Evolutionary conservation across 2,888 invertebrate genomes (phyloP).

Genomic region (Polietes domitor): DNA sequence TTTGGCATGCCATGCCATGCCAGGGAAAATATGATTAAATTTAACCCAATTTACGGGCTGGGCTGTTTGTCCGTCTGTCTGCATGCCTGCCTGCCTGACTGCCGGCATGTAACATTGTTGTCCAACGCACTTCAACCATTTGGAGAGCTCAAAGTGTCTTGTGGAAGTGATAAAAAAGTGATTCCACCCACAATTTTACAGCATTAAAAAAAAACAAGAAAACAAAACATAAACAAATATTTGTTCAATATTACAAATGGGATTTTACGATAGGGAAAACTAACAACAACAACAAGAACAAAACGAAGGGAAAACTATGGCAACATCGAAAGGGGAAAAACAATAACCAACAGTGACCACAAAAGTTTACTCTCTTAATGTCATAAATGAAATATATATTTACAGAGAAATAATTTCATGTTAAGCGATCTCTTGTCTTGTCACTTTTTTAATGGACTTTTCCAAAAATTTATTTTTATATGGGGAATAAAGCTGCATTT

Average conservation of each 20-base stretch:
- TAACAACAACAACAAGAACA: too few relatives aligned
- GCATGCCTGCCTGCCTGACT: conserved; percentile 28
- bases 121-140: conserved; percentile 13
- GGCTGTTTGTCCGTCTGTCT: conserved; percentile 27
- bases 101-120: conserved; percentile 1
- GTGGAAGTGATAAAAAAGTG: conserved; percentile 41
- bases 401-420: too few relatives aligned
- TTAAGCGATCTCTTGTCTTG: too few relatives aligned
- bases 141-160: conserved; percentile 13
- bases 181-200: conserved; percentile 62
- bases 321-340: too few relatives aligned
- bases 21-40: conserved; percentile 47
- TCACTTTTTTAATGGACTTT: too few relatives aligned
- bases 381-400: too few relatives aligned
- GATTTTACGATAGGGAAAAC: conserved; percentile 20
- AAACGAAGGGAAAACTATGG: too few relatives aligned
- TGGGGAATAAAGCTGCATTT: too few relatives aligned
- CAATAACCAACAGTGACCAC: too few relatives aligned
- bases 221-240: conserved; percentile 23
- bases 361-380: too few relatives aligned
- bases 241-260: conserved; percentile 34
- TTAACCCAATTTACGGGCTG: conserved; percentile 58
- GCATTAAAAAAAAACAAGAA: not conserved
- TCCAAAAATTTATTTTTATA: too few relatives aligned
- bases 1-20: not conserved